phyloP scores from a whole-genome alignment of 2,797 vertebrate genomes.

The Aythya fuligula region DNA sequence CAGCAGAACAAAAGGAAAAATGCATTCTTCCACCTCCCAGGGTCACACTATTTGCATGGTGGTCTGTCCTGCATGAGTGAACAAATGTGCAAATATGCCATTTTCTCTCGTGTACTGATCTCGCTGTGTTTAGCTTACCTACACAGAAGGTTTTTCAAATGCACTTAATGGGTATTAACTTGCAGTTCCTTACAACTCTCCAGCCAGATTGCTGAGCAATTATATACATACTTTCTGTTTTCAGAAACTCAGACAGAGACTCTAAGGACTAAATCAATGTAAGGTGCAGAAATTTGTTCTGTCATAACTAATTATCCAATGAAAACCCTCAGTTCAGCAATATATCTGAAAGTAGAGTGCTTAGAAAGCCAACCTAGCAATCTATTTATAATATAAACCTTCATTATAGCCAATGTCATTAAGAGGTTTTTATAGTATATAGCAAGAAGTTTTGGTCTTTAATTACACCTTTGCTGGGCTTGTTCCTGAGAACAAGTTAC shows the following conservation, averaged over 20 bases:
- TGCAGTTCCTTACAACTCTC: slow-evolving; percentile 20
- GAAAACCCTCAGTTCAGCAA: slow-evolving; percentile 34
- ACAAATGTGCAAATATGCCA: neutral
- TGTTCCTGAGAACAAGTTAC: slow-evolving; percentile 35
- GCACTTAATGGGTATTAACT: neutral
- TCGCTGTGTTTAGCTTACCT: neutral
- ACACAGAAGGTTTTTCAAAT: slow-evolving; percentile 9
- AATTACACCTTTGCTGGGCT: slow-evolving; percentile 44
- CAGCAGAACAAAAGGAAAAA: neutral
- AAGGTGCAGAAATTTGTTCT: slow-evolving; percentile 46
- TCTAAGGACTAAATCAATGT: slow-evolving; percentile 43
- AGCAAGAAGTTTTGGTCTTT: slow-evolving; percentile 35
- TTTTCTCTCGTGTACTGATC: neutral
- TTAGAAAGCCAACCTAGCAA: neutral
- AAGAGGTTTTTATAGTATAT: slow-evolving; percentile 34
- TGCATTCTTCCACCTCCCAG: neutral
- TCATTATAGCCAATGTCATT: neutral
- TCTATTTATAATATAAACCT: slow-evolving; percentile 42
- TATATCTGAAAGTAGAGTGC: slow-evolving; percentile 30
- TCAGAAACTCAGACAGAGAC: neutral
- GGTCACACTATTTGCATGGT: fast-evolving
- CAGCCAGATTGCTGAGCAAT: neutral
- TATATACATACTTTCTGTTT: neutral
- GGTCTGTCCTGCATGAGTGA: neutral
- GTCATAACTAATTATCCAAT: slow-evolving; percentile 52